phyloP scores from a whole-genome alignment of 2,888 invertebrate species.

The Lacanobia wlatinum region DNA sequence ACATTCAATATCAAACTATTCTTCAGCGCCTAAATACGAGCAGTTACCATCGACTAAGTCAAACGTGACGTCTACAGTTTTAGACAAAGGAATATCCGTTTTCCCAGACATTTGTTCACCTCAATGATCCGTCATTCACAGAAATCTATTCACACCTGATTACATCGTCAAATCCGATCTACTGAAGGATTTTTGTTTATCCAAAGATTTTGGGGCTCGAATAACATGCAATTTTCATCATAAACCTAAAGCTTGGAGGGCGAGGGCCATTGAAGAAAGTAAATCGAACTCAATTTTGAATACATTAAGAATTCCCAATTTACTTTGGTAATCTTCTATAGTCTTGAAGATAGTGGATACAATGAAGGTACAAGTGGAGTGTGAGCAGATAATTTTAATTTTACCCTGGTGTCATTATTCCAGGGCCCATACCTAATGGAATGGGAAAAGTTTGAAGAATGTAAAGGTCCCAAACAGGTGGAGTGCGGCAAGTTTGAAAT shows the following conservation, averaged over 20 bases:
- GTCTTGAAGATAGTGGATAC: constrained; percentile 5
- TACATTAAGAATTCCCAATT: constrained; percentile 25
- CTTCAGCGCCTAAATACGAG: neutral
- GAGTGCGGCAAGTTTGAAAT: constrained; percentile 78
- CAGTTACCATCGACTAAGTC: constrained; percentile 26
- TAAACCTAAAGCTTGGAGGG: constrained; percentile 23
- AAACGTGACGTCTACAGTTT: constrained; percentile 29
- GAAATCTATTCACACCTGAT: constrained; percentile 56
- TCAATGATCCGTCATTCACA: constrained; percentile 53
- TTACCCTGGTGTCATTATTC: constrained; percentile 49
- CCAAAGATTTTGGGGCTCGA: constrained; percentile 19
- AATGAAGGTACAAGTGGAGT: constrained; percentile 17
- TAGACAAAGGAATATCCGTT: constrained; percentile 44
- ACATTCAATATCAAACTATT: constrained; percentile 11
- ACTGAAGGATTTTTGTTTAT: constrained; percentile 32
- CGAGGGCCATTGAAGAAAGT: constrained; percentile 26
- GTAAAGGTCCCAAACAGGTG: constrained; percentile 82
- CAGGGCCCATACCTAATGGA: constrained; percentile 80
- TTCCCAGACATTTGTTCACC: constrained; percentile 36
- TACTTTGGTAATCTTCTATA: constrained; percentile 14
- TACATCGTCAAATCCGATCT: constrained; percentile 39
- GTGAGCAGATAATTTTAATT: constrained; percentile 28
- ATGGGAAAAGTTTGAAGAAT: constrained; percentile 76
- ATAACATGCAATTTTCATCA: constrained; percentile 37
- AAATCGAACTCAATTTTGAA: constrained; percentile 42